These are phyloP conservation scores for Semicossyphus pulcher DNA, from an alignment of 2,113 vertebrate genomes.

Conservation along the genomic window DNA sequence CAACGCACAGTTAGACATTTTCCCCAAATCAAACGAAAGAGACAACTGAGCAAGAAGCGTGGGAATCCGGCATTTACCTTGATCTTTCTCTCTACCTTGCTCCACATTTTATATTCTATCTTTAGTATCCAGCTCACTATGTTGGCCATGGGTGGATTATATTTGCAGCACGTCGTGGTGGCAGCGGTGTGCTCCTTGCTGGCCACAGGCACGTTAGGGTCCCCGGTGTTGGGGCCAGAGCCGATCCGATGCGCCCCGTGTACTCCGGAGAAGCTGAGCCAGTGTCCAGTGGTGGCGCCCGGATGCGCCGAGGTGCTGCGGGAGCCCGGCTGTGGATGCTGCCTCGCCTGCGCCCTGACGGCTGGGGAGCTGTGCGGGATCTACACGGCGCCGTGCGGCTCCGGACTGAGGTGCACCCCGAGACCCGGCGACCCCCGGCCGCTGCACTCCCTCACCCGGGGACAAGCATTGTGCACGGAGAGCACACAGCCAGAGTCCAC, in stretches of 20 bases:
- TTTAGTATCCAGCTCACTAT: conserved; percentile 44
- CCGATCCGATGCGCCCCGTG: conserved; percentile 90
- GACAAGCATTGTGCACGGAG: conserved; percentile 87
- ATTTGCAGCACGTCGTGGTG: conserved; percentile 66
- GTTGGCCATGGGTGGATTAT: conserved; percentile 74
- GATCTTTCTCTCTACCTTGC: conserved; percentile 22
- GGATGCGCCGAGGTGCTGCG: conserved; percentile 86
- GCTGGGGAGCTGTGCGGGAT: conserved; percentile 88
- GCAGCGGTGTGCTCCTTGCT: conserved; percentile 74
- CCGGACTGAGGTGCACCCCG: conserved; percentile 88
- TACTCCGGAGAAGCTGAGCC: conserved; percentile 83
- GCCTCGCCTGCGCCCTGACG: conserved; percentile 88
- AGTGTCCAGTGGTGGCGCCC: conserved; percentile 87
- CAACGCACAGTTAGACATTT: conserved; percentile 76
- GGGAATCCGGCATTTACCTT: conserved; percentile 47
- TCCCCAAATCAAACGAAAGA: conserved; percentile 73
- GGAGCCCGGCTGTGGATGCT: conserved; percentile 93
- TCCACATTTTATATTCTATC: conserved; percentile 46
- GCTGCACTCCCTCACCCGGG: conserved; percentile 88
- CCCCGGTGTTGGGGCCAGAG: conserved; percentile 69
- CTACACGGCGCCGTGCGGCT: conserved; percentile 92
- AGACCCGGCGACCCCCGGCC: conserved; percentile 85
- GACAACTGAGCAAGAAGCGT: conserved; percentile 52
- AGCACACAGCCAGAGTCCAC: conserved; percentile 63
- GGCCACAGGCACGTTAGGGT: conserved; percentile 62